Evolutionary conservation across 2,113 vertebrate species (phyloP), one percentile per base, ranked within the genome.

Genomic region (Buteo buteo): DNA sequence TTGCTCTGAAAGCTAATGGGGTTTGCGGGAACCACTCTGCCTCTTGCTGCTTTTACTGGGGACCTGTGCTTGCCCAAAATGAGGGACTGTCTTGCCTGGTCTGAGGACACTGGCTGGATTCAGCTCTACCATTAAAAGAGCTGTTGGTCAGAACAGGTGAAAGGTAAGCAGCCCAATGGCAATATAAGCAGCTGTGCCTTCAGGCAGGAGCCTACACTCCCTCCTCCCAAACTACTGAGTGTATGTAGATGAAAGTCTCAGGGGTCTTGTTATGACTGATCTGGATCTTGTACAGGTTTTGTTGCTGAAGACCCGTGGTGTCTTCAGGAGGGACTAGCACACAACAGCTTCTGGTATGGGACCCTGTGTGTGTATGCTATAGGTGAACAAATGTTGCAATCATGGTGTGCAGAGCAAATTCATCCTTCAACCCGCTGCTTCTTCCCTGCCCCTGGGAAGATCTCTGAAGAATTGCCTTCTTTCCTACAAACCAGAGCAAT

Each of bases 371-470:
- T 5, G 0, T 40, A 44, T 15, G n/a, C 20, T 64, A 2, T 18
- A 28, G 11, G 11, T 19, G 16, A 80, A 57, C 13, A 52, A 74
- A 57, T 50, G 8, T 36, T 49, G 19, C 47, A 21, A 20, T 22
- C 17, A 6, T 0, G 1, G 14, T 5, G 2, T 0, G 0, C 16
- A 61, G 36, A 64, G 16, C 4, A 81, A 78, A 59, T 42, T 26
- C 24, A 36, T 38, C 61, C 36, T 61, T 91, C n/a, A 44, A n/a
- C 13, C n/a, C 8, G 18, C 16, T 83, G 62, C 28, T 36, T 5
- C 24, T 84, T 59, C 57, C 50, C 36, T 73, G 36, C 6, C 24
- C 29, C 40, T 49, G 18, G 38, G 1, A 0, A 10, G 25, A 7
- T 31, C 24, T 52, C 38, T 82, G 61, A 69, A 76, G 69, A 82